Evolutionary conservation across 2,113 vertebrate species (phyloP), one percentile per base, ranked within the genome.

Genomic region (Formicarius rufipectus): DNA sequence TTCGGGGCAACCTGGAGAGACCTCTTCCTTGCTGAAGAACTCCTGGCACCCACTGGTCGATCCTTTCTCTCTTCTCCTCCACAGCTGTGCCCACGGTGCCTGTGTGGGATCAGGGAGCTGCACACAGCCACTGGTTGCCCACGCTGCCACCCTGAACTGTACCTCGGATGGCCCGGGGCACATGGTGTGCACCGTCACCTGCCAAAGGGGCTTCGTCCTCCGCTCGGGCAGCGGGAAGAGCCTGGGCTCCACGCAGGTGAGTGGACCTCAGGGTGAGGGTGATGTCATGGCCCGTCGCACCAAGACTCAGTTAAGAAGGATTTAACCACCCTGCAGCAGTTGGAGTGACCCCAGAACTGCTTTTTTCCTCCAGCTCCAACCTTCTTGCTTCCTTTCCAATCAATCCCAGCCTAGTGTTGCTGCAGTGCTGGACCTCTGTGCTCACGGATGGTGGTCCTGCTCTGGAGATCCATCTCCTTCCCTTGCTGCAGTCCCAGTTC

Each of bases 141-240:
- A 99, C 0, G 74, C 97, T 15, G 98, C 98, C 27, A 69, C 79
- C 23, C 96, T 98, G 79, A 98, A 97, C 97, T 99, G 99, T 47
- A 98, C 93, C 72, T 93, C 96, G 0, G 40, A 45, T 1, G 60
- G 93, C 33, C 97, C 93, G 0, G 73, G 85, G 59, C 85, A 97
- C 49, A 98, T 98, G 74, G 82, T 12, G 8, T 99, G 99, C 87
- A 75, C 97, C 0, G 85, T 98, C 14, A 74, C 97, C 78, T 99
- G 99, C 56, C 93, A 98, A 47, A 98, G 83, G 45, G 99, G 99
- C 20, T 99, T 98, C 31, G 42, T 94, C 24, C 94, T 99, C 81
- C 97, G 37, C 50, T 94, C 97, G 49, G 93, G 97, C 24, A 97
- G 59, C 4, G 98, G 98, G 66, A 98, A 97, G 79, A 95, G 87